phyloP scores from a whole-genome alignment of 2,888 invertebrate species.

The Idaea dimidiata region DNA sequence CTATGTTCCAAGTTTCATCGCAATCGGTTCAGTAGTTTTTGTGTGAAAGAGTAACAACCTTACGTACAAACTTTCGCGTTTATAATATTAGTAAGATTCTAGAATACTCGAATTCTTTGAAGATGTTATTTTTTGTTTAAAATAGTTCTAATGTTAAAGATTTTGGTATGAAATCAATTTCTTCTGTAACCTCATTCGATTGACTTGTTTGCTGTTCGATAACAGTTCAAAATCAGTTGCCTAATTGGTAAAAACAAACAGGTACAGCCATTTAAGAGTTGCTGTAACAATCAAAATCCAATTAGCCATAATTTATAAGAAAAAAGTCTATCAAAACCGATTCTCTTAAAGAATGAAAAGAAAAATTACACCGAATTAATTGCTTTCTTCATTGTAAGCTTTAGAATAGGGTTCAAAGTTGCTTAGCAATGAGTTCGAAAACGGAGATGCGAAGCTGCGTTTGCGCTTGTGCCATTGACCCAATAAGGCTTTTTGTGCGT shows the following conservation, averaged over 20 bases:
- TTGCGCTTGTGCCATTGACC: conserved; percentile 71
- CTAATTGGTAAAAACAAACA: conserved; percentile 8
- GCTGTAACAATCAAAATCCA: conserved; percentile 19
- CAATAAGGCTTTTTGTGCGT: conserved; percentile 71
- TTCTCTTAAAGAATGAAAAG: conserved; percentile 34
- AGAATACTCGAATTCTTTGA: too few species aligned
- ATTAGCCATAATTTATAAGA: conserved; percentile 26
- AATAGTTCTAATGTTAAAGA: too few species aligned
- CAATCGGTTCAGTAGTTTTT: too few species aligned
- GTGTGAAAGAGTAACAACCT: too few species aligned
- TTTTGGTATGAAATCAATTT: too few species aligned
- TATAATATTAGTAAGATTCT: too few species aligned
- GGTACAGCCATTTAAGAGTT: not conserved
- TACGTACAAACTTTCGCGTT: too few species aligned
- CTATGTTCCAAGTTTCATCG: too few species aligned
- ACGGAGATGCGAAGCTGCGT: conserved; percentile 36
- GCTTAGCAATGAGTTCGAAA: conserved; percentile 9
- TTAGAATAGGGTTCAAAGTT: conserved; percentile 7
- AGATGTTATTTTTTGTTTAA: too few species aligned
- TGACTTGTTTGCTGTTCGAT: not conserved
- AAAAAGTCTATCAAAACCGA: conserved; percentile 25
- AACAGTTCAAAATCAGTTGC: conserved; percentile 4
- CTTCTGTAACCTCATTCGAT: too few species aligned
- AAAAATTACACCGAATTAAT: conserved; percentile 16
- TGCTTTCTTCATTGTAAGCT: conserved; percentile 1